phyloP scores from a whole-genome alignment of 92 coral and sea anemone genomes.

The Parazoanthus swiftii region DNA sequence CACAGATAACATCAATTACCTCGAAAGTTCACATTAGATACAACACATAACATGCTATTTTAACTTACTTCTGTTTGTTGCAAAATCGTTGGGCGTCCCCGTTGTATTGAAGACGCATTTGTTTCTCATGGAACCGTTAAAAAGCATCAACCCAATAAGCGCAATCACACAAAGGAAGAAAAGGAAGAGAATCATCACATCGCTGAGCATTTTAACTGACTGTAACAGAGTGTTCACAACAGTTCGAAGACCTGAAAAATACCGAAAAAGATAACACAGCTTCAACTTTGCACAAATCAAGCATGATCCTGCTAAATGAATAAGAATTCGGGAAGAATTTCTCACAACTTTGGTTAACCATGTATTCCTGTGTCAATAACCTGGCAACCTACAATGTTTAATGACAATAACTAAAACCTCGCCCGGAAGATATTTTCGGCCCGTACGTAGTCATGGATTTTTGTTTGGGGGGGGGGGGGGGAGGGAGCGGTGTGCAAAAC shows the following conservation, averaged over 20 bases:
- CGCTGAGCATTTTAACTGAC: conserved; percentile 11
- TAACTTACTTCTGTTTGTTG: not conserved
- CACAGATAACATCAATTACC: not conserved
- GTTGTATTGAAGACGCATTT: not conserved
- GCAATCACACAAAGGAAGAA: conserved; percentile 5
- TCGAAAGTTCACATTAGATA: not conserved
- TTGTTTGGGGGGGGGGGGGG: too few relatives aligned
- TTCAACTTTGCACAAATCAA: not conserved
- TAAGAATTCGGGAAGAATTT: too few relatives aligned
- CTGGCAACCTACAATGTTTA: too few relatives aligned
- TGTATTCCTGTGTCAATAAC: too few relatives aligned
- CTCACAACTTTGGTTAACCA: too few relatives aligned
- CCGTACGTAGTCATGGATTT: too few relatives aligned
- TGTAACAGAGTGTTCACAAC: conserved; percentile 18
- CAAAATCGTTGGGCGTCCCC: not conserved
- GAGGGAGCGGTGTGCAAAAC: too few relatives aligned
- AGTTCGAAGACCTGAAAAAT: not conserved
- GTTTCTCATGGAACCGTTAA: not conserved
- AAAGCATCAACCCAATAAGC: not conserved
- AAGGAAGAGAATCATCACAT: conserved; percentile 21
- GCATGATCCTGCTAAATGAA: too few relatives aligned
- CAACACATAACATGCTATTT: not conserved
- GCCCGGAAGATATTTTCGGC: too few relatives aligned
- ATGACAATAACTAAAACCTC: too few relatives aligned
- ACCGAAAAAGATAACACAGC: not conserved